These are phyloP conservation scores for Metridium senile DNA, from an alignment of 92 coral and sea anemone genomes.

Conservation along the genomic window DNA sequence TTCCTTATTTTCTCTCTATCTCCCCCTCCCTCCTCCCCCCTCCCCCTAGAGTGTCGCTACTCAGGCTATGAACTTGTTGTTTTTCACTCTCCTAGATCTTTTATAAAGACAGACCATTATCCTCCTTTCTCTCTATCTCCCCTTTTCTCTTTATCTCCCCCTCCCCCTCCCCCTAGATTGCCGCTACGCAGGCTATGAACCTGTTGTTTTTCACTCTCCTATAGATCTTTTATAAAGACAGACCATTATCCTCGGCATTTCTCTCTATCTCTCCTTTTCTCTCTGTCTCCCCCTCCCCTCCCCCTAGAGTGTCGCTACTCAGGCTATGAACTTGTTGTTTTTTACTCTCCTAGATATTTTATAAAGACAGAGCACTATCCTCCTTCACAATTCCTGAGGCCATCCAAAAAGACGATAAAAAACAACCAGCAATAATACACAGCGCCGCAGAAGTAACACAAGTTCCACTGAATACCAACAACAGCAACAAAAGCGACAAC, in stretches of 20 bases:
- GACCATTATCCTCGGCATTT: slow-evolving; percentile 69
- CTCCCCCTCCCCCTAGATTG: too few species aligned
- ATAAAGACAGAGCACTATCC: slow-evolving; percentile 60
- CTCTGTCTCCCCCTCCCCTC: too few species aligned
- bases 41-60: too few species aligned
- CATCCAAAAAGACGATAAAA: neutral
- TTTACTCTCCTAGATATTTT: slow-evolving; percentile 52
- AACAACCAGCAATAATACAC: neutral
- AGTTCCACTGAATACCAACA: neutral
- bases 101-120: slow-evolving; percentile 70
- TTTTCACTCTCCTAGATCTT: slow-evolving; percentile 47
- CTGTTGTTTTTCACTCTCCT: neutral
- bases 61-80: too few species aligned
- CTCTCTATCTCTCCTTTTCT: too few species aligned
- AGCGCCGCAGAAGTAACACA: neutral
- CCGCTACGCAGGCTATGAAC: too few species aligned
- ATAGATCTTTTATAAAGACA: slow-evolving; percentile 77
- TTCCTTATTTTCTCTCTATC: too few species aligned
- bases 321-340: too few species aligned
- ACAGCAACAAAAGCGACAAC: neutral
- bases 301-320: too few species aligned
- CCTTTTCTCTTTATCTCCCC: too few species aligned
- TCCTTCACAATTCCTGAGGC: slow-evolving; percentile 33
- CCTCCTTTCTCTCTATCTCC: too few species aligned
- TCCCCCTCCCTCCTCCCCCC: too few species aligned